Evolutionary conservation across 2,113 vertebrate species (phyloP), one percentile per base, ranked within the genome.

Genomic region (Actenoides lindsayi): DNA sequence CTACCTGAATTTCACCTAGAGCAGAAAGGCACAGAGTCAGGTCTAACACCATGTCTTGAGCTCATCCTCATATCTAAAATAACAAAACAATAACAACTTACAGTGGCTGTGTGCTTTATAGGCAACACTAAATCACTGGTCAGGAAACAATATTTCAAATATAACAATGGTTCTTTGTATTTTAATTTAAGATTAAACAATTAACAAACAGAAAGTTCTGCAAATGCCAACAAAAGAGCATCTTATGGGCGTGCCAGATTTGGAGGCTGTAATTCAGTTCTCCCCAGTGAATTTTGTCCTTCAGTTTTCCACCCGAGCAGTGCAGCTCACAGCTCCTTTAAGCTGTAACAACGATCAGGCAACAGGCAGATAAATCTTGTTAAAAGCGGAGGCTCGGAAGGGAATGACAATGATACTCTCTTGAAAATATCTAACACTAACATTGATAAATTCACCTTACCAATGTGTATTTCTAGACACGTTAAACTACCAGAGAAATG

Each of bases 181-280:
- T 95, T 93, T 89, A 69, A 96, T 92, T 92, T 68, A 11, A 68
- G 68, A 90, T 94, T 85, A 79, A 93, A 93, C 86, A 92, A 91
- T 84, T 84, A 96, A 65, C 59, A 15, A 79, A 87, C 71, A 68
- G 79, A 92, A 96, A 95, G 74, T 91, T 71, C 83, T 84, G 65
- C 62, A 82, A 89, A 91, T 87, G 80, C 50, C 77, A 93, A 73
- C 80, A 84, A 67, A 90, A 87, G 86, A 92, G 39, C 73, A 86
- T 76, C 56, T 69, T 33, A 46, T 39, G 48, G 50, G 82, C 0
- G 31, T 76, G 94, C 23, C 59, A 39, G 68, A 28, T 84, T 81
- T 35, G 69, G 65, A 95, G 41, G 57, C 30, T 65, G 4, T 27
- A 69, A 71, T 92, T 74, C 79, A 93, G 17, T 42, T 63, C 35